These are phyloP conservation scores for Pseudanteris insignis DNA, from an alignment of 2,888 invertebrate species.

Conservation along the genomic window DNA sequence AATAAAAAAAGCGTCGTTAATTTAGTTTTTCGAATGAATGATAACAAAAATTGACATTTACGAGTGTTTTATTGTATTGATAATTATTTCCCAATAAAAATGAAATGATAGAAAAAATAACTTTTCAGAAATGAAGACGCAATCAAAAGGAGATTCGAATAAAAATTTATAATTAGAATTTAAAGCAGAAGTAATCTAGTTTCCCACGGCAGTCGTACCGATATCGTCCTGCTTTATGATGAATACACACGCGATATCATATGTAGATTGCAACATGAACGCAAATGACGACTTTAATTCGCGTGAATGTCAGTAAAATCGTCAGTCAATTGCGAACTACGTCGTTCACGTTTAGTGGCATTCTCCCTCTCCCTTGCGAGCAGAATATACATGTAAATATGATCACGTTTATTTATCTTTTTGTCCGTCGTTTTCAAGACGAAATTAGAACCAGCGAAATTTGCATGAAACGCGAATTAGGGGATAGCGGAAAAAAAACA, in stretches of 20 bases:
- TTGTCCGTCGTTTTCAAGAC: slow-evolving; percentile 7
- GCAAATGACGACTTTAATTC: slow-evolving; percentile 38
- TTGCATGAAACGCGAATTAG: slow-evolving; percentile 26
- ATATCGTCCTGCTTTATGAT: slow-evolving; percentile 26
- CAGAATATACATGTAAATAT: slow-evolving; percentile 32
- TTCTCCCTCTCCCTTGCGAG: slow-evolving; percentile 19
- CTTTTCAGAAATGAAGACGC: no score
- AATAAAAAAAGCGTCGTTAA: no score
- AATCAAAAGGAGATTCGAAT: neutral
- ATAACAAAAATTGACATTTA: no score
- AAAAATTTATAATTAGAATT: slow-evolving; percentile 25
- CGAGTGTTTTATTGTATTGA: no score
- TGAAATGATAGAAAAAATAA: no score
- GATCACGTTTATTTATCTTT: slow-evolving; percentile 28
- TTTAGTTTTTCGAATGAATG: no score
- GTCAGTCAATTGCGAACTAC: slow-evolving; percentile 25
- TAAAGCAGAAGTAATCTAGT: slow-evolving; percentile 27
- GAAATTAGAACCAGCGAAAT: slow-evolving; percentile 24
- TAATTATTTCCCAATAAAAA: neutral
- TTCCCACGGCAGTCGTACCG: slow-evolving; percentile 24
- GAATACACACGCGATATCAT: slow-evolving; percentile 29
- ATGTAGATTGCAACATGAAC: slow-evolving; percentile 43
- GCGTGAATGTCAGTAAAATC: slow-evolving; percentile 29
- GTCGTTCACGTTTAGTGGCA: slow-evolving; percentile 19
- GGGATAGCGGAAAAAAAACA: neutral